phyloP scores from a whole-genome alignment of 2,888 invertebrate genomes.

The Melipona beecheii region DNA sequence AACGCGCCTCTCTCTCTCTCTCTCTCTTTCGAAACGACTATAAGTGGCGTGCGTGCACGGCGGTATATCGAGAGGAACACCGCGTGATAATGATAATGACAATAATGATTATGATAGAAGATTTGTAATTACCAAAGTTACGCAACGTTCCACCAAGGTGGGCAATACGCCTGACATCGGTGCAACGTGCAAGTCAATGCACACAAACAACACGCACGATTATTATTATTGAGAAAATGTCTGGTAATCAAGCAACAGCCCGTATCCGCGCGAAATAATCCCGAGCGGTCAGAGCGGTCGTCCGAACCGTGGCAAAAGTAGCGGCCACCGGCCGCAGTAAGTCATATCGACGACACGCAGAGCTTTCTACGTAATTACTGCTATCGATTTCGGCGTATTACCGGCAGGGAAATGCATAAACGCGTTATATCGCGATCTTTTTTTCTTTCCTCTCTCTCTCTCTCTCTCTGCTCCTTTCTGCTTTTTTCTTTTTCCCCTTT shows the following conservation, averaged over 20 bases:
- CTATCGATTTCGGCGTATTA: constrained; percentile 75
- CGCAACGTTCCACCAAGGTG: constrained; percentile 60
- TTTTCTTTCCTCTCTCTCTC: neutral
- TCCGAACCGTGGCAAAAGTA: constrained; percentile 6
- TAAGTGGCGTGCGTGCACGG: constrained; percentile 28
- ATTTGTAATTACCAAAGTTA: constrained; percentile 62
- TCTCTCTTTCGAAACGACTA: neutral
- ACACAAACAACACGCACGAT: constrained; percentile 30
- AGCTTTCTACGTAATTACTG: constrained; percentile 76
- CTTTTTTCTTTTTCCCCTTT: too few relatives aligned
- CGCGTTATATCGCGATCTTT: constrained; percentile 33
- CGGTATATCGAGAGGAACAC: neutral
- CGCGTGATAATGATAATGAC: constrained; percentile 24
- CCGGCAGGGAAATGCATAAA: constrained; percentile 50
- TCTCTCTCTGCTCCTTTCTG: too few relatives aligned
- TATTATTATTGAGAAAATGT: constrained; percentile 53
- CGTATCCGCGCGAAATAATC: constrained; percentile 60
- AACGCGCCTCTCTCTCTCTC: constrained; percentile 3
- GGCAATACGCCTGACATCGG: neutral
- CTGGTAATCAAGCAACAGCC: constrained; percentile 31
- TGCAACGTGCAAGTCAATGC: constrained; percentile 20
- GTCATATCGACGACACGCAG: constrained; percentile 65
- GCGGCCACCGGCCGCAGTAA: constrained; percentile 41
- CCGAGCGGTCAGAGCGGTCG: constrained; percentile 37
- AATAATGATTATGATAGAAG: constrained; percentile 50